Base-by-base conservation (phyloP, 1,140 invertebrate genomes). In the Heliconius eleuchia region DNA sequence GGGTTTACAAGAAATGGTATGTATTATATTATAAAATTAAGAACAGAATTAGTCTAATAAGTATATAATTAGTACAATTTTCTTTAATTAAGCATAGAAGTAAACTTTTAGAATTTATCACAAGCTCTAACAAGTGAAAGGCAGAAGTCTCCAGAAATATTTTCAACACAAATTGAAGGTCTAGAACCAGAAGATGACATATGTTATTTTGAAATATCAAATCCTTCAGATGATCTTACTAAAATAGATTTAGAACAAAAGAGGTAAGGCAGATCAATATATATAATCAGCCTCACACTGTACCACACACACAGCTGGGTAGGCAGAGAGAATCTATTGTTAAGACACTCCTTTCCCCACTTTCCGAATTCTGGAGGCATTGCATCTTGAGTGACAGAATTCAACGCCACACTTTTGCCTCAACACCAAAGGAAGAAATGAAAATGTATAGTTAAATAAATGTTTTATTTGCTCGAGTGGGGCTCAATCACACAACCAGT, bases 1-100 rank as follows among this genome's bases (percentile, higher is more conserved):
- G 66, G 92, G 92, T 27, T 83, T 94, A 34, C 84, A 88, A 76
- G 88, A 92, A 77, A 89, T 92, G 88, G 92, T 93, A 83, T 78
- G 83, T 81, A 73, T 77, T 70, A 39, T 19, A 42, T 16, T 46
- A 16, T 39, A 42, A 72, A 37, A 9, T 72, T 72, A 19, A 39
- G 6, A 34, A 34, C 13, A 19, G 34, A 71, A 37, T 37, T 60
- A 16, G 19, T 13, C 57, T n/a, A 39, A 72, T 13, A 39, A 39
- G 19, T 42, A 39, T 39, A 55, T 75, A 37, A 27, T 9, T 55
- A 74, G 46, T 57, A 57, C 50, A 57, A 27, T 30, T 66, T 66
- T 66, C 9, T 30, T 66, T 30, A 66, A 66, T 66, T 27, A 66
- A 66, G 60, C 60, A 66, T 66, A 66, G 27, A 66, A 66, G 60